Base-by-base conservation (phyloP, 2,113 vertebrate genomes). In the Phrynosoma platyrhinos region DNA sequence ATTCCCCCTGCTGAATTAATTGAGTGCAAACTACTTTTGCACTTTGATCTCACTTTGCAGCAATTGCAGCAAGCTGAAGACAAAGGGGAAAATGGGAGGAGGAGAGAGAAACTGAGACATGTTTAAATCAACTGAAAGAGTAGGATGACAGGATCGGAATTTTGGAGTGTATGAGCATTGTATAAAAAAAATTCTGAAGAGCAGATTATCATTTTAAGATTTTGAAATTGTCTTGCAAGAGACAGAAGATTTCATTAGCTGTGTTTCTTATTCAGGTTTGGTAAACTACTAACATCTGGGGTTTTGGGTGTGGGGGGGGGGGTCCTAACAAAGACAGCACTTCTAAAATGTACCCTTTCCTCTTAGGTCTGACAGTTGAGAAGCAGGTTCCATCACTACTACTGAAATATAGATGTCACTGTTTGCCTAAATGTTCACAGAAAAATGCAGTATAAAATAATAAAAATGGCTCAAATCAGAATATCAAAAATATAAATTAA, bases 401-500 rank as follows among this genome's bases (percentile, higher is more conserved):
- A 69, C 40, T 84, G 47, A 9, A 66, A 84, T 82, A 86, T 58
- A 66, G 72, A n/a, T 88, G 74, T 71, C 80, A 81, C 13, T 55
- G 58, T 92, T 91, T 80, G 66, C 53, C 14, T 79, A 47, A 47
- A 79, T 36, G 16, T 16, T 83, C 62, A 88, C 12, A 0, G 30
- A 88, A 92, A 90, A 88, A 16, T n/a, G 86, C 81, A 42, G 82
- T 14, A 7, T 74, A 89, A 81, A 14, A 0, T 23, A 89, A 81
- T 86, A 94, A 94, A 94, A 91, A 85, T 83, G 87, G 27, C 82
- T 89, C 78, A 86, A 92, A 90, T 94, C 82, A 14, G 76, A 91
- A 93, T 91, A 80, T 79, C 83, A 95, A 92, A 96, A 94, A 95
- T 93, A 53, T 90, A 86, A 95, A 96, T 96, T 96, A 96, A 95